phyloP scores from a whole-genome alignment of 2,888 invertebrate genomes.

The Cephus rjabovi region DNA sequence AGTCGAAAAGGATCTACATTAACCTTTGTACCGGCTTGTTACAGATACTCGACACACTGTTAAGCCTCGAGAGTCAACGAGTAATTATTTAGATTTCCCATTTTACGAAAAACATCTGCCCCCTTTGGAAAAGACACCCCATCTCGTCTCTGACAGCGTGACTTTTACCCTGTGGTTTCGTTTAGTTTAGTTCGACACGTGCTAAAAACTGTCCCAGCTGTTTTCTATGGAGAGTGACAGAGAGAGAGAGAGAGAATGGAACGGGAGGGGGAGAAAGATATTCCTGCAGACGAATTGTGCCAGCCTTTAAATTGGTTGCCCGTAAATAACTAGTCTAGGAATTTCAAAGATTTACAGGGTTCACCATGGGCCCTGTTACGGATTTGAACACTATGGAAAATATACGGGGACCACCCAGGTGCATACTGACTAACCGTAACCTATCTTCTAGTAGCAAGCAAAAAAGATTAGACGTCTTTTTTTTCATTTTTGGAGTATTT shows the following conservation, averaged over 20 bases:
- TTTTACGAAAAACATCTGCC: background rate
- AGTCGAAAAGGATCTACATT: background rate
- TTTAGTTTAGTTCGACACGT: conserved; percentile 21
- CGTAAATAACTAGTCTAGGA: conserved; percentile 30
- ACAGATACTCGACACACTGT: background rate
- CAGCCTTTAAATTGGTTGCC: conserved; percentile 31
- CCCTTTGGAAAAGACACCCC: background rate
- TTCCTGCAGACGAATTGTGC: conserved; percentile 23
- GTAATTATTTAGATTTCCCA: conserved; percentile 3
- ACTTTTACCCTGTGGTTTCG: background rate
- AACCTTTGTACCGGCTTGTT: background rate
- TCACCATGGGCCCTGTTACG: background rate
- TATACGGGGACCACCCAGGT: conserved; percentile 3
- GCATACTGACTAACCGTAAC: background rate
- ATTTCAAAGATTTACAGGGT: background rate
- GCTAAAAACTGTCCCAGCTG: conserved; percentile 26
- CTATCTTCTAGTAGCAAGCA: background rate
- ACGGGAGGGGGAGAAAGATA: background rate
- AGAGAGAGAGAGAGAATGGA: background rate
- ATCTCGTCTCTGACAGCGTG: background rate
- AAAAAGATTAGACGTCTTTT: background rate
- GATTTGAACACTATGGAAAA: background rate
- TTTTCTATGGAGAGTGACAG: background rate
- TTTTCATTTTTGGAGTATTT: background rate
- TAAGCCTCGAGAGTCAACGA: background rate